Evolutionary conservation across 1,140 invertebrate genomes (phyloP).

Genomic region (Condylostylus longicornis): DNA sequence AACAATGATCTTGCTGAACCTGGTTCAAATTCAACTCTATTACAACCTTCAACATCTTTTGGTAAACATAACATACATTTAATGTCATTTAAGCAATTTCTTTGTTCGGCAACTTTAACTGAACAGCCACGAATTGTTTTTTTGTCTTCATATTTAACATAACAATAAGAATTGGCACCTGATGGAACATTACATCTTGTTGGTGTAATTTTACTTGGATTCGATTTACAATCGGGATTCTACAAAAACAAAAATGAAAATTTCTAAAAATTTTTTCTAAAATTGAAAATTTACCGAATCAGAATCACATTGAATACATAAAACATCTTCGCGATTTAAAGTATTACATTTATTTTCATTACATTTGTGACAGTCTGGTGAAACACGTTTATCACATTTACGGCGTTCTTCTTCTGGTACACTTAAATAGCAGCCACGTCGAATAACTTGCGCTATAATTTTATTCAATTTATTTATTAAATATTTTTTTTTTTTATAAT

Average conservation of each 20-base stretch:
- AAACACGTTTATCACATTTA: background rate
- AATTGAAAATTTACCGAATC: too few species aligned
- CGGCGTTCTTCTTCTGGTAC: background rate
- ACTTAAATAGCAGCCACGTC: background rate
- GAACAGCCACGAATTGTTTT: background rate
- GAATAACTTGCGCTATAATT: background rate
- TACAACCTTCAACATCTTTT: background rate
- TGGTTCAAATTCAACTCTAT: constrained; percentile 11
- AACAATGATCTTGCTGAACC: background rate
- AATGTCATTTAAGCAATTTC: background rate
- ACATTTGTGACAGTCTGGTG: background rate
- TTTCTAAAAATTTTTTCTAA: too few species aligned
- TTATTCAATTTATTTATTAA: background rate
- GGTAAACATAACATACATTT: background rate
- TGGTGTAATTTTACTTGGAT: constrained; percentile 4
- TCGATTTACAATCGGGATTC: background rate
- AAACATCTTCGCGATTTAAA: background rate
- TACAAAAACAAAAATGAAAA: too few species aligned
- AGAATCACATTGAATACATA: background rate
- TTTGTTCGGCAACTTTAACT: background rate
- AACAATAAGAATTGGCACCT: background rate
- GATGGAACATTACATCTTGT: constrained; percentile 4
- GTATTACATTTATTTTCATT: background rate
- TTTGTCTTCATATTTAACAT: background rate
- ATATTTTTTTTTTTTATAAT: too few species aligned